These are phyloP conservation scores for Mycogona germanica DNA, from an alignment of 2,888 invertebrate species.

Conservation along the genomic window DNA sequence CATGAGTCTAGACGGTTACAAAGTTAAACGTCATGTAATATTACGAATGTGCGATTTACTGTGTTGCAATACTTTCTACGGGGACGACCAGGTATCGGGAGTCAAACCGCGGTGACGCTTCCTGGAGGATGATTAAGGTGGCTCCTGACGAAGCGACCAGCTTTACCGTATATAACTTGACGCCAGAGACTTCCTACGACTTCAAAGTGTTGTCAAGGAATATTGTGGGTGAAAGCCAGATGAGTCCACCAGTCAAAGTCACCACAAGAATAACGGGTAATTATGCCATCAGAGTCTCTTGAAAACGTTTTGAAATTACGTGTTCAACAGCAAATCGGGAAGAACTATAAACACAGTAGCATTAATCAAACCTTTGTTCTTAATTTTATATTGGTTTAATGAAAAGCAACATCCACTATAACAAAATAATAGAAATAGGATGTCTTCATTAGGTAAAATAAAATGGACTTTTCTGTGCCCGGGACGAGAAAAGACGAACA, in stretches of 20 bases:
- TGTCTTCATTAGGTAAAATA: too few species aligned
- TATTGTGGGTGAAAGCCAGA: slow-evolving; percentile 87
- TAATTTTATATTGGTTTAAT: too few species aligned
- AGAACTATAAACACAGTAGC: too few species aligned
- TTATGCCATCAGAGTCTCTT: slow-evolving; percentile 11
- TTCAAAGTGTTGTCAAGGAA: slow-evolving; percentile 94
- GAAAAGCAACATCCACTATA: too few species aligned
- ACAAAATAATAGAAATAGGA: too few species aligned
- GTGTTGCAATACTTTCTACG: too few species aligned
- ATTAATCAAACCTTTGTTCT: too few species aligned
- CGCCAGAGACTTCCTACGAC: slow-evolving; percentile 84
- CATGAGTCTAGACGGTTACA: too few species aligned
- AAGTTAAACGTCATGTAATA: too few species aligned
- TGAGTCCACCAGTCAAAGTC: slow-evolving; percentile 83
- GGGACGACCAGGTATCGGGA: slow-evolving; percentile 72
- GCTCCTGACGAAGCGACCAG: slow-evolving; percentile 83
- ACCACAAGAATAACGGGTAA: slow-evolving; percentile 64
- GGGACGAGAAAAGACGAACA: too few species aligned
- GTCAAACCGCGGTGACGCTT: slow-evolving; percentile 54
- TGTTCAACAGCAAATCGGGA: slow-evolving; percentile 50
- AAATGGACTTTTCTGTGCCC: too few species aligned
- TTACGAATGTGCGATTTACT: too few species aligned
- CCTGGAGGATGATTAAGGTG: slow-evolving; percentile 89
- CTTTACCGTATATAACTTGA: slow-evolving; percentile 79
- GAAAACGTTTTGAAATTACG: slow-evolving; percentile 30